Conservation (phyloP, 2,113 vertebrate species). For the Columbina picui region DNA sequence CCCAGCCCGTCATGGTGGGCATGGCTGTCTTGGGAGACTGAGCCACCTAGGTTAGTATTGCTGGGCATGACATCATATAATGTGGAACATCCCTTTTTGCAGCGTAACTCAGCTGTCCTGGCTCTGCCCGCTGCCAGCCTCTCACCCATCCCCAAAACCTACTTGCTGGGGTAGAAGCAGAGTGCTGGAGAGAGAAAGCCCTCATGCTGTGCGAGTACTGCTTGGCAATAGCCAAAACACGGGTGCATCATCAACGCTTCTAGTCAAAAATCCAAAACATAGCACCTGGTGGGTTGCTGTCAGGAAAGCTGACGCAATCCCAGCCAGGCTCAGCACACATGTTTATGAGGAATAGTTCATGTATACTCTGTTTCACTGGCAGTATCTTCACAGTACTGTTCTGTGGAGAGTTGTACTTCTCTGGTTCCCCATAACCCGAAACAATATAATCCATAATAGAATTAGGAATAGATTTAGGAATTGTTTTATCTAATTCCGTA, state of each 20-base stretch:
- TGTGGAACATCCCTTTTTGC: background rate
- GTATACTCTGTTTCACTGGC: background rate
- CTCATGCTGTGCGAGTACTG: background rate
- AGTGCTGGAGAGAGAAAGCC: background rate
- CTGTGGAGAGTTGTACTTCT: background rate
- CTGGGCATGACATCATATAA: background rate
- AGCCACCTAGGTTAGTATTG: background rate
- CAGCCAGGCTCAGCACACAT: rapidly evolving
- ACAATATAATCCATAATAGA: background rate
- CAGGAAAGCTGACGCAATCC: background rate
- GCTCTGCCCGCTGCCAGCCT: background rate
- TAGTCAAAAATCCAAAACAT: background rate
- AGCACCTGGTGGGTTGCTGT: background rate
- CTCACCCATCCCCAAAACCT: rapidly evolving
- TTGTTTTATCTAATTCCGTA: background rate
- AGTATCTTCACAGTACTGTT: background rate
- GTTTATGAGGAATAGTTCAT: rapidly evolving
- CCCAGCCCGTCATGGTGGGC: background rate
- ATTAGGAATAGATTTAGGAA: background rate
- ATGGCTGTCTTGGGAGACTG: background rate
- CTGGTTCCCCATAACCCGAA: background rate
- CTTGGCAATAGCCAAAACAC: rapidly evolving
- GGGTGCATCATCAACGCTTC: rapidly evolving
- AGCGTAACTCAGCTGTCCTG: background rate
- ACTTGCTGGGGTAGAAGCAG: rapidly evolving